phyloP scores from a whole-genome alignment of 2,888 invertebrate genomes.

The Cataglyphis cursor region DNA sequence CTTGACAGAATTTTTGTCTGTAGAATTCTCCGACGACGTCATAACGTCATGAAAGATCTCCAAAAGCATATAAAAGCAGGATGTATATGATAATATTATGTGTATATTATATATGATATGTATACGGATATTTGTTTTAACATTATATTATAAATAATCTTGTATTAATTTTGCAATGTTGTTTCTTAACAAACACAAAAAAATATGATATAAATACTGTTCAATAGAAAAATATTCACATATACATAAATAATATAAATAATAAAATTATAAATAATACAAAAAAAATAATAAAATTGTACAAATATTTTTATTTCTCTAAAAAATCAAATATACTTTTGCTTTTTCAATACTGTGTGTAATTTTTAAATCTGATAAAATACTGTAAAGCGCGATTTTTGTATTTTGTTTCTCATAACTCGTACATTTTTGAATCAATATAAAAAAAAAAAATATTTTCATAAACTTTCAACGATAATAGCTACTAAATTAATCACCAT shows the following conservation, averaged over 20 bases:
- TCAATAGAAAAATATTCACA: background rate
- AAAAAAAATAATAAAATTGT: background rate
- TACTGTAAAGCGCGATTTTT: background rate
- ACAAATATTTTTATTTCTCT: background rate
- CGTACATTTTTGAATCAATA: background rate
- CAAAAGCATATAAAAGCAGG: background rate
- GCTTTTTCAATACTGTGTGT: background rate
- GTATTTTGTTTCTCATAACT: background rate
- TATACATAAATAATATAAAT: background rate
- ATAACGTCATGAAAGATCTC: background rate
- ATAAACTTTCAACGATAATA: constrained; percentile 21
- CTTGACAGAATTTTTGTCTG: background rate
- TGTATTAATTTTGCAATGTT: background rate
- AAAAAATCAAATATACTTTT: constrained; percentile 6
- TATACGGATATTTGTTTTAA: background rate
- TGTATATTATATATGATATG: background rate
- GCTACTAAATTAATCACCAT: background rate
- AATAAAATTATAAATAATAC: too few relatives aligned
- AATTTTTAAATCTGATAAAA: background rate
- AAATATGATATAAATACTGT: background rate
- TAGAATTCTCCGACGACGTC: background rate
- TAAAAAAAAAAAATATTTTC: background rate
- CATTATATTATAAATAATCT: background rate
- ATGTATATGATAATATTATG: background rate
- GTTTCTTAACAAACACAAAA: background rate